Base-by-base conservation (phyloP, 2,888 invertebrate species). In the Chymomyza procnemis region DNA sequence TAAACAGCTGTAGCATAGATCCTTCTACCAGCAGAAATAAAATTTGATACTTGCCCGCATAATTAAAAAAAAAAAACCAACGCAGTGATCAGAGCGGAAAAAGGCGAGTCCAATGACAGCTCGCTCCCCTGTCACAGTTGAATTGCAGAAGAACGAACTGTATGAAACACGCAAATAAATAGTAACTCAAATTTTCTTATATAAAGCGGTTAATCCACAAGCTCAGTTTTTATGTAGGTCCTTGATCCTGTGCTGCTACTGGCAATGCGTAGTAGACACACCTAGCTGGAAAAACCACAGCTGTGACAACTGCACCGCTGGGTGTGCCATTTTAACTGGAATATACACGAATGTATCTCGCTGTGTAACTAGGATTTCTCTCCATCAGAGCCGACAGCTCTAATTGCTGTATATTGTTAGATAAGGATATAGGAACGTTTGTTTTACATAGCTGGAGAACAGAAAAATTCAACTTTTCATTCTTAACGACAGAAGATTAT, bases 11-110 rank as follows among this genome's bases (percentile, higher is more conserved):
- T 14, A n/a, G 8, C 19, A 47, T 16, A 2, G 50, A 50, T 1
- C 18, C 8, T 18, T 81, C 81, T 68, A 63, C 81, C 81, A 80
- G 86, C 86, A 81, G 86, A 85, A 80, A 70, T 73, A 71, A 69
- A 71, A 76, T 73, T 72, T 62, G 74, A 73, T 69, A 64, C 70
- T 67, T 78, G 66, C 81, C 81, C 84, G 81, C 86, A 81, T 81
- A 70, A 83, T 80, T 85, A 61, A 69, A 66, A 80, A 80, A 70
- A 66, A 80, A 80, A 79, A n/a, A n/a, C n/a, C n/a, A n/a, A n/a
- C 59, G 64, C 22, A 60, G 66, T 21, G 71, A 75, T 72, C 34
- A 26, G 54, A 61, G 64, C 50, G 60, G 67, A 73, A 67, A 64
- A 60, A 57, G 54, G 67, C 61, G 68, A 61, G 75, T 57, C 47